A percentile compares a stretch with the other conserved stretches of the same genome.
These are phyloP conservation scores for Scolopax rusticola DNA, from an alignment of 2,797 vertebrate species.

Conservation along the genomic window DNA sequence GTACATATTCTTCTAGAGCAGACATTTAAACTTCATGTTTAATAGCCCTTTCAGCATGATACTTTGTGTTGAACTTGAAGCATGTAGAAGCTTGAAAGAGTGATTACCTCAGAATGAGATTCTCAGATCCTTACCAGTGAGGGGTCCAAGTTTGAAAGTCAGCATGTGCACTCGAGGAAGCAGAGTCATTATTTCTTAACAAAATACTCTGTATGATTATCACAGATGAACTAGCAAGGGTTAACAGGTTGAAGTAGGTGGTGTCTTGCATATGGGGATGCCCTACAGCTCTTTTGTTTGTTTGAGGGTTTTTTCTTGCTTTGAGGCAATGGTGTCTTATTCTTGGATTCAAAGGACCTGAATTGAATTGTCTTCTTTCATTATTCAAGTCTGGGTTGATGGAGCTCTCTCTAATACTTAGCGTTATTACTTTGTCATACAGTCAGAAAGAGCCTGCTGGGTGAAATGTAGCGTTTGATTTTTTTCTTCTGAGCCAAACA, in stretches of 20 bases:
- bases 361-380: not conserved
- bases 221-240: not conserved
- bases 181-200: not conserved
- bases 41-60: not conserved
- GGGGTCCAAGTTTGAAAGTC: not conserved
- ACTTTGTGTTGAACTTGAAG: not conserved
- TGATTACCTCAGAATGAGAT: not conserved
- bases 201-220: not conserved
- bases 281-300: not conserved
- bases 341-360: not conserved
- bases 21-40: not conserved
- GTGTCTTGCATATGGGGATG: not conserved
- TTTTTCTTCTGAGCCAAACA: not conserved
- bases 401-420: not conserved
- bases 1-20: not conserved
- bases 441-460: not conserved
- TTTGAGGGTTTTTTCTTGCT: not conserved
- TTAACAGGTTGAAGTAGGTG: not conserved
- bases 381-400: not conserved
- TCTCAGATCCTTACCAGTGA: not conserved
- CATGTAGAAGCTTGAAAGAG: not conserved
- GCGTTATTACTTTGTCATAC: not conserved
- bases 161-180: not conserved
- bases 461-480: accelerated
- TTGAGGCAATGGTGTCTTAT: not conserved